Base-by-base conservation (phyloP, 2,888 invertebrate species). In the Trachelus tabidus region DNA sequence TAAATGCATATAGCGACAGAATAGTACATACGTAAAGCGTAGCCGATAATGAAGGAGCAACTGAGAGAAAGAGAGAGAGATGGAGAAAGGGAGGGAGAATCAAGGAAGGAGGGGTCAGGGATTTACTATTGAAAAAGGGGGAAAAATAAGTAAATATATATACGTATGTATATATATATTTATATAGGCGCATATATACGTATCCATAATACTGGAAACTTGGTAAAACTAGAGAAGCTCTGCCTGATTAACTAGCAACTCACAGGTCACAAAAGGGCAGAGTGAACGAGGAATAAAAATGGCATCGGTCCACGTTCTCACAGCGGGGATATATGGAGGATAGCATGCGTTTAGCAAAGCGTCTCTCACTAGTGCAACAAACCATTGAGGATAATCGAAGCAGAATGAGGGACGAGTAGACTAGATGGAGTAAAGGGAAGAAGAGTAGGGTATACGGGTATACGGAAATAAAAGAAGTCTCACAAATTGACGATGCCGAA, bases 1-100 rank as follows among this genome's bases (percentile, higher is more conserved):
- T 9, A 56, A 56, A 56, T 56, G 23, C 56, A 0, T 56, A 56
- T 23, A 56, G 56, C 23, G 0, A 56, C 23, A 56, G 56, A 56
- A 23, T 56, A 56, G 56, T 56, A 56, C 56, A 56, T 56, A 56
- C 56, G 56, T 56, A 56, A 56, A 56, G 56, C 56, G 56, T 56
- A 56, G 56, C 56, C 56, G 56, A 56, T 56, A 56, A 56, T 56
- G 23, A 56, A 56, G 56, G 76, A 23, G 30, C 12, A 34, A 73
- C 71, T 68, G 56, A 71, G 35, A 34, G 69, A 73, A 73, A 76
- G 34, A 68, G 37, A 77, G 34, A 40, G 79, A 71, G 56, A 56
- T 56, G 9, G 56, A 23, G 56, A 56, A 56, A 56, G 56, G 56
- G 56, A 56, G 56, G 56, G 56, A 56, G 56, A 56, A 56, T 56